phyloP scores from a whole-genome alignment of 2,113 vertebrate species.

The human region GRCh38 chr3:52019001-52019500 shows the following conservation, averaged over 20 bases:
- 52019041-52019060: rapidly evolving
- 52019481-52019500: not conserved
- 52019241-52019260: not conserved
- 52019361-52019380: not conserved
- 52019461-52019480: not conserved
- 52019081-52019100: not conserved
- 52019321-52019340: not conserved
- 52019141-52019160: not conserved
- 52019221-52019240: not conserved
- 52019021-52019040: rapidly evolving
- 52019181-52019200: not conserved
- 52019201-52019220: not conserved
- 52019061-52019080: not conserved
- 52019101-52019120: not conserved
- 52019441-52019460: conserved; percentile 32
- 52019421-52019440: not conserved
- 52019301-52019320: not conserved
- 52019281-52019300: not conserved
- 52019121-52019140: not conserved
- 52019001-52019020: rapidly evolving
- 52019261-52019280: not conserved
- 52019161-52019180: rapidly evolving
- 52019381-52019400: not conserved
- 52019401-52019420: not conserved
- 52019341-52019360: not conserved